Evolutionary conservation across 2,888 invertebrate genomes (phyloP).

Genomic region (Galerucella nymphaeae): DNA sequence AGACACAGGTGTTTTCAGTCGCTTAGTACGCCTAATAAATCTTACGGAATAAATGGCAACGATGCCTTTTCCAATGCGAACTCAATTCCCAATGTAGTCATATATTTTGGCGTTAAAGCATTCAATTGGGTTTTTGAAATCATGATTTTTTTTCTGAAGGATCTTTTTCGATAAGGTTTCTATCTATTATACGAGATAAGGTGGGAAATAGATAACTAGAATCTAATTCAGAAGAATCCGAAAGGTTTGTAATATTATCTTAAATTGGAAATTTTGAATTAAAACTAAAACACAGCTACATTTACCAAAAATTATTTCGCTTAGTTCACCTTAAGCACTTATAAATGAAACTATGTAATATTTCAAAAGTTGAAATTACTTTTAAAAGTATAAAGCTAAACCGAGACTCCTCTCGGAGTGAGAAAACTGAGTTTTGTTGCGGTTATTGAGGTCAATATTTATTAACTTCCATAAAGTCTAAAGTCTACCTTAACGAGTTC

Average conservation of each 20-base stretch:
- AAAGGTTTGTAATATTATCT: no score
- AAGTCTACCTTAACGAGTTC: background rate
- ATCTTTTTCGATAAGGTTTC: slow-evolving; percentile 7
- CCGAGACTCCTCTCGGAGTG: background rate
- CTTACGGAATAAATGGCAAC: slow-evolving; percentile 4
- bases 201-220: no score
- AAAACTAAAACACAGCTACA: no score
- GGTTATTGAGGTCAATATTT: background rate
- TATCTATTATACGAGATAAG: background rate
- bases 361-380: background rate
- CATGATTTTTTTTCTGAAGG: slow-evolving; percentile 21
- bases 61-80: slow-evolving; percentile 24
- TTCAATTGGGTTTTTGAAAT: slow-evolving; percentile 32
- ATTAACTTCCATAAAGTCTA: slow-evolving; percentile 1
- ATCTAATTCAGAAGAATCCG: no score
- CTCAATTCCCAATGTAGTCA: slow-evolving; percentile 34
- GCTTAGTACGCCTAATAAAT: slow-evolving; percentile 1
- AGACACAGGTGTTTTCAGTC: slow-evolving; percentile 7
- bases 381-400: background rate
- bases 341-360: background rate
- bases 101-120: slow-evolving; percentile 28
- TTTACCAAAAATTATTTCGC: no score
- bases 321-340: background rate
- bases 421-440: background rate
- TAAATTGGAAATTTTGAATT: no score